phyloP scores from a whole-genome alignment of 2,888 invertebrate species.

The Drosophila stalkeri region DNA sequence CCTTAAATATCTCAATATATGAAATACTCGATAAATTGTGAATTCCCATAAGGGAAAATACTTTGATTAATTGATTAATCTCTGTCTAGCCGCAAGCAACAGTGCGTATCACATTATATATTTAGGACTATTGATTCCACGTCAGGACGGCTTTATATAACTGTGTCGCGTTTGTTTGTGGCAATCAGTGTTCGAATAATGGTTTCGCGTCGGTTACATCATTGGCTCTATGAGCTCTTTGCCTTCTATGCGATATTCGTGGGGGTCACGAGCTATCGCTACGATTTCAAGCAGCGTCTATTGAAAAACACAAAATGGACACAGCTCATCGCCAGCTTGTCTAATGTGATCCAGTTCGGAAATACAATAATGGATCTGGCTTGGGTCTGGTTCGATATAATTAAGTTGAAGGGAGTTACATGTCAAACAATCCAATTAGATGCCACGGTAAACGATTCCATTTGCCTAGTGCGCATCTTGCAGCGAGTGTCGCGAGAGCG shows the following conservation, averaged over 20 bases:
- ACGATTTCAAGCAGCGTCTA: slow-evolving; percentile 23
- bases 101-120: neutral
- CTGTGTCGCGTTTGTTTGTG: neutral
- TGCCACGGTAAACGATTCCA: slow-evolving; percentile 12
- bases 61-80: neutral
- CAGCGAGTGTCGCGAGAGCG: slow-evolving; percentile 33
- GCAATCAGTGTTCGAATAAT: slow-evolving; percentile 19
- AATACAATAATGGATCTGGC: neutral
- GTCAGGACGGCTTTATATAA: neutral
- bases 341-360: slow-evolving; percentile 10
- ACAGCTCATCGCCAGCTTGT: slow-evolving; percentile 31
- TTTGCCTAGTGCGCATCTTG: slow-evolving; percentile 34
- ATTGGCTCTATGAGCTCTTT: slow-evolving; percentile 30
- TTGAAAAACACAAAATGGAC: slow-evolving; percentile 30
- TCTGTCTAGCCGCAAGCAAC: neutral
- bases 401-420: neutral
- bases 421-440: slow-evolving; percentile 1
- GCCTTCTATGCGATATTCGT: slow-evolving; percentile 40
- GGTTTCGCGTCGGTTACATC: slow-evolving; percentile 6
- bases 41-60: neutral
- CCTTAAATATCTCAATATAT: neutral
- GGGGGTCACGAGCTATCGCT: slow-evolving; percentile 52
- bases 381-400: neutral
- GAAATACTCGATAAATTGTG: neutral
- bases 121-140: slow-evolving; percentile 13